Conservation (phyloP, 2,888 invertebrate species). For the Mylabris sibirica region DNA sequence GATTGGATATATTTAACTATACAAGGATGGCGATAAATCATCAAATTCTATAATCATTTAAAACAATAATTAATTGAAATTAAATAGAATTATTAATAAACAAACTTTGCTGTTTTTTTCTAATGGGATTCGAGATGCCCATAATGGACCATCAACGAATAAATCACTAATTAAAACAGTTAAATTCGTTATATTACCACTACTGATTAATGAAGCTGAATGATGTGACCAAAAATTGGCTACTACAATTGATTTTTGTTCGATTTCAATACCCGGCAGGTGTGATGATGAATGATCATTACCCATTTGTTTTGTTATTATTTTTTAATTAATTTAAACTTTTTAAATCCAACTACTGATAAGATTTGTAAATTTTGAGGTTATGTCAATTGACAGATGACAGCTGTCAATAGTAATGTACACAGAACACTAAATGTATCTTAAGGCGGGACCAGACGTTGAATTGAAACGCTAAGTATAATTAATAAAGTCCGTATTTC, state of each 20-base stretch:
- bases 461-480: no score
- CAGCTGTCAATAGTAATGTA: not conserved
- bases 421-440: no score
- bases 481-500: no score
- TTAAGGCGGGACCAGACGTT: no score
- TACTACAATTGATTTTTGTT: constrained; percentile 77
- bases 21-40: constrained; percentile 86
- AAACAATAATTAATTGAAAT: no score
- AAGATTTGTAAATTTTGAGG: not conserved
- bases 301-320: constrained; percentile 68
- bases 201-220: constrained; percentile 68
- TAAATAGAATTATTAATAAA: not conserved
- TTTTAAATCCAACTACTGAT: not conserved
- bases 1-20: constrained; percentile 84
- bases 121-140: constrained; percentile 72
- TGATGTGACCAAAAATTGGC: constrained; percentile 82
- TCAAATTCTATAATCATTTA: constrained; percentile 74
- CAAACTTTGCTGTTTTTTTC: constrained; percentile 79
- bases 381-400: not conserved
- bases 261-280: constrained; percentile 75
- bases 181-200: constrained; percentile 68
- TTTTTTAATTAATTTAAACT: constrained; percentile 14
- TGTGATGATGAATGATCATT: constrained; percentile 74
- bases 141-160: constrained; percentile 70
- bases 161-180: constrained; percentile 80